A percentile compares a stretch with the other conserved stretches of the same genome.
Evolutionary conservation across 30 jellyfish, hydroid and myxozoan species (phyloP).

Genomic region (Mastigias papua): DNA sequence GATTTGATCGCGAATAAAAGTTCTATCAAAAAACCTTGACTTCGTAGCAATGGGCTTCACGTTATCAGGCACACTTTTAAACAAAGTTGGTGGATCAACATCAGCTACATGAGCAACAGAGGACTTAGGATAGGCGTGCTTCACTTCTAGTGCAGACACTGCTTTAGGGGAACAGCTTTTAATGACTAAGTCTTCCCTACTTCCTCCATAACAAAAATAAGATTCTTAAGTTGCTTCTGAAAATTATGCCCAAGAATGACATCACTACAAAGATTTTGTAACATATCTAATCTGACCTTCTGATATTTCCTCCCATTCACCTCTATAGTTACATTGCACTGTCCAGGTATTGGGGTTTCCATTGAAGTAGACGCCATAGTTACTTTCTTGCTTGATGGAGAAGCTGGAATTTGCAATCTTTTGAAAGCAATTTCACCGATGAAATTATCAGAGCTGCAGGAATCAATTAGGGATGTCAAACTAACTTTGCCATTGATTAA

Average conservation of each 20-base stretch:
- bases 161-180: slow-evolving; percentile 12
- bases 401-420: slow-evolving; percentile 36
- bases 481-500: slow-evolving; percentile 5
- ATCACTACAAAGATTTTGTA: slow-evolving; percentile 62
- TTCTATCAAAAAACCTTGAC: slow-evolving; percentile 51
- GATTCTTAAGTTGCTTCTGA: slow-evolving; percentile 57
- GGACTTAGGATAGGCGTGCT: slow-evolving; percentile 8
- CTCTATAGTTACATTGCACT: slow-evolving; percentile 42
- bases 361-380: slow-evolving; percentile 59
- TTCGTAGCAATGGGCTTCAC: slow-evolving; percentile 70
- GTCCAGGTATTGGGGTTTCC: slow-evolving; percentile 35
- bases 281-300: slow-evolving; percentile 38
- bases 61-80: slow-evolving; percentile 32
- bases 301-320: slow-evolving; percentile 35
- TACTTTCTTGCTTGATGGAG: slow-evolving; percentile 43
- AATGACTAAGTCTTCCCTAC: slow-evolving; percentile 37
- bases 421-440: slow-evolving; percentile 37
- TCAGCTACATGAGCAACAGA: slow-evolving; percentile 14
- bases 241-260: slow-evolving; percentile 61
- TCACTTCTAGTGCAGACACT: slow-evolving; percentile 2
- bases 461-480: slow-evolving; percentile 50
- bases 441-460: slow-evolving; percentile 39
- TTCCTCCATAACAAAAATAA: slow-evolving; percentile 48
- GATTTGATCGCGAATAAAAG: slow-evolving; percentile 56
- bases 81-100: slow-evolving; percentile 58